phyloP scores from a whole-genome alignment of 2,888 invertebrate genomes.

The Clitarchus hookeri region DNA sequence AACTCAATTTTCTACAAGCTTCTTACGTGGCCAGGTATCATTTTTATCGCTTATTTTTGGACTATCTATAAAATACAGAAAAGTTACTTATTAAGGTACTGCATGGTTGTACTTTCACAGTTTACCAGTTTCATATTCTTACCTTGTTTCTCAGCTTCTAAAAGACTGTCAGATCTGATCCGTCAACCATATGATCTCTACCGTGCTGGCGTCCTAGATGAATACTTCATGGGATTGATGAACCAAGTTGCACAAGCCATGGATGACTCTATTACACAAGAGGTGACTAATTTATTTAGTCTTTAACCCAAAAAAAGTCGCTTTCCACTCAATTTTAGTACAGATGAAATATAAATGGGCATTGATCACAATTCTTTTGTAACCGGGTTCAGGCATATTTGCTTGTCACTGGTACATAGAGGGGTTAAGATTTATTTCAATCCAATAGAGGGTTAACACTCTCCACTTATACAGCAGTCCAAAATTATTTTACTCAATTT shows the following conservation, averaged over 20 bases:
- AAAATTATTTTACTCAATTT: too few relatives aligned
- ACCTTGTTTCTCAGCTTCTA: constrained; percentile 68
- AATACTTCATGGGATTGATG: constrained; percentile 91
- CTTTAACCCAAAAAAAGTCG: too few relatives aligned
- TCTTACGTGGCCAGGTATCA: constrained; percentile 14
- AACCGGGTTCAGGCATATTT: too few relatives aligned
- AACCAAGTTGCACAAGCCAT: constrained; percentile 94
- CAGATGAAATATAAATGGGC: too few relatives aligned
- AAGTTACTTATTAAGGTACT: background rate
- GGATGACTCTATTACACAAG: constrained; percentile 88
- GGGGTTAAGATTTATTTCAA: too few relatives aligned
- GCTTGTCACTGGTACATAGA: too few relatives aligned
- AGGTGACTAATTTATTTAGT: constrained; percentile 50
- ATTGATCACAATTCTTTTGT: too few relatives aligned
- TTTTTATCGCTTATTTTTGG: background rate
- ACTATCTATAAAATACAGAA: background rate
- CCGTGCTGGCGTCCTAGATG: constrained; percentile 86
- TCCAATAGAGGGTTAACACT: too few relatives aligned
- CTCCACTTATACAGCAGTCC: too few relatives aligned
- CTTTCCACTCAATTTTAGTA: too few relatives aligned
- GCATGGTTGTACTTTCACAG: background rate
- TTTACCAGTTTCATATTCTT: background rate
- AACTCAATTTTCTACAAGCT: background rate
- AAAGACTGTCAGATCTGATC: constrained; percentile 84
- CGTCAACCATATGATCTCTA: constrained; percentile 89